Percentiles rank a stretch among this genome's conserved stretches.
phyloP scores from a whole-genome alignment of 2,888 invertebrate genomes.

The Pardosa pseudoannulata region DNA sequence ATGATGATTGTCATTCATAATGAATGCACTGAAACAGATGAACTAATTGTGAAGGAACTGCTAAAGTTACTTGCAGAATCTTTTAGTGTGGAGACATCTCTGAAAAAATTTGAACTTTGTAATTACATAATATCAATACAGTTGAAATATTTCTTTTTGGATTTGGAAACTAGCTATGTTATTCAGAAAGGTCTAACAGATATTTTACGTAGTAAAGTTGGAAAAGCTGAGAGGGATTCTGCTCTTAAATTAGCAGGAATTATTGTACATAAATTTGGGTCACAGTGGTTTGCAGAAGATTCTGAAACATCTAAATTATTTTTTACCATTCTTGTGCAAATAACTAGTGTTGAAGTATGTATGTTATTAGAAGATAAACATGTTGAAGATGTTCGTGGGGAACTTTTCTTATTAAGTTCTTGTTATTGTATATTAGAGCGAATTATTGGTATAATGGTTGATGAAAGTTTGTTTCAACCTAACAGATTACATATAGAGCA shows the following conservation, averaged over 20 bases:
- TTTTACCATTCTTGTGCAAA: constrained; percentile 87
- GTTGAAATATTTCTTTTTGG: constrained; percentile 34
- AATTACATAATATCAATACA: constrained; percentile 76
- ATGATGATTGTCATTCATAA: constrained; percentile 39
- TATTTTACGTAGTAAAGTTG: constrained; percentile 90
- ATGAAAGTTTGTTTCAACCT: constrained; percentile 74
- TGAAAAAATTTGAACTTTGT: constrained; percentile 92
- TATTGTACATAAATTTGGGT: constrained; percentile 87
- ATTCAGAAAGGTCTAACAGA: constrained; percentile 89
- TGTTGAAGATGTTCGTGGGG: constrained; percentile 82
- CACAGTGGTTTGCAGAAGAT: constrained; percentile 87
- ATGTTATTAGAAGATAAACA: constrained; percentile 92
- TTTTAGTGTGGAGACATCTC: constrained; percentile 91
- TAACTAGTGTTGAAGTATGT: constrained; percentile 93
- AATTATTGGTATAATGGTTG: constrained; percentile 76
- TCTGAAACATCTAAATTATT: constrained; percentile 84
- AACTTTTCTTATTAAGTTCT: constrained; percentile 75
- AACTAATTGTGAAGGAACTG: constrained; percentile 24
- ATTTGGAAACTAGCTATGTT: constrained; percentile 64
- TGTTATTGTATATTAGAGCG: constrained; percentile 77
- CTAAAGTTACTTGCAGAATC: constrained; percentile 85
- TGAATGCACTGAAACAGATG: constrained; percentile 23
- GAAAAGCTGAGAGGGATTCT: constrained; percentile 91
- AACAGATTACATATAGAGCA: constrained; percentile 27
- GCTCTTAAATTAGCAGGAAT: constrained; percentile 89